phyloP scores from a whole-genome alignment of 30 jellyfish, hydroid and myxozoan species.

The Hydra vulgaris region DNA sequence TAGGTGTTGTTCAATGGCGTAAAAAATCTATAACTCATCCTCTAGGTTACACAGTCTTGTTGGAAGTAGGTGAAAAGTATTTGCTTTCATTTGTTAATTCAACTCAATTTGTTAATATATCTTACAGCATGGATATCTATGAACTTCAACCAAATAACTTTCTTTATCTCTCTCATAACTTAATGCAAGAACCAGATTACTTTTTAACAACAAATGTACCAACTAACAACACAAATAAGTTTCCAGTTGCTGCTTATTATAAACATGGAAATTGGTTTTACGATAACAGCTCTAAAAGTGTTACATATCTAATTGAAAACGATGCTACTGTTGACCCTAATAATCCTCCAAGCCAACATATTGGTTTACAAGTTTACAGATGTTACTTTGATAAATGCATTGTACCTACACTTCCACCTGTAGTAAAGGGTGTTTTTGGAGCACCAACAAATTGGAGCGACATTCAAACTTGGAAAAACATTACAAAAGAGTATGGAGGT shows the following conservation, averaged over 20 bases:
- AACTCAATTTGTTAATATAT: conserved; percentile 51
- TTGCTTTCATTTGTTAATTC: conserved; percentile 47
- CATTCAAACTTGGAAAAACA: conserved; percentile 48
- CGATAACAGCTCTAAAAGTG: conserved; percentile 7
- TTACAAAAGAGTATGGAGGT: conserved; percentile 79
- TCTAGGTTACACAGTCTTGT: conserved; percentile 65
- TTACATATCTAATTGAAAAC: conserved; percentile 16
- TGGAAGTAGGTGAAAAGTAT: conserved; percentile 26
- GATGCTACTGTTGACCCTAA: conserved; percentile 12
- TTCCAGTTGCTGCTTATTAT: conserved; percentile 31
- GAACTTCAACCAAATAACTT: conserved; percentile 48
- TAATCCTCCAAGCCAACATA: conserved; percentile 18
- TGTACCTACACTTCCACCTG: conserved; percentile 96
- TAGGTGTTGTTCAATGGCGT: conserved; percentile 34
- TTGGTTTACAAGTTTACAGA: conserved; percentile 43
- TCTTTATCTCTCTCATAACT: conserved; percentile 32
- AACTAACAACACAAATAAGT: conserved; percentile 32
- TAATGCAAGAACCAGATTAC: conserved; percentile 72
- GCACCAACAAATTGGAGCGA: conserved; percentile 71
- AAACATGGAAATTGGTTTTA: conserved; percentile 80
- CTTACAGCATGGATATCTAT: conserved; percentile 44
- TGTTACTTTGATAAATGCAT: conserved; percentile 70
- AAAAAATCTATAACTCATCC: conserved; percentile 55
- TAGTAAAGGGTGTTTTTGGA: conserved; percentile 37
- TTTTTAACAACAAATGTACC: conserved; percentile 37